Percentiles rank a stretch among this genome's conserved stretches.
Conservation (phyloP, 2,113 vertebrate genomes). For the Thalassarche chlororhynchos region DNA sequence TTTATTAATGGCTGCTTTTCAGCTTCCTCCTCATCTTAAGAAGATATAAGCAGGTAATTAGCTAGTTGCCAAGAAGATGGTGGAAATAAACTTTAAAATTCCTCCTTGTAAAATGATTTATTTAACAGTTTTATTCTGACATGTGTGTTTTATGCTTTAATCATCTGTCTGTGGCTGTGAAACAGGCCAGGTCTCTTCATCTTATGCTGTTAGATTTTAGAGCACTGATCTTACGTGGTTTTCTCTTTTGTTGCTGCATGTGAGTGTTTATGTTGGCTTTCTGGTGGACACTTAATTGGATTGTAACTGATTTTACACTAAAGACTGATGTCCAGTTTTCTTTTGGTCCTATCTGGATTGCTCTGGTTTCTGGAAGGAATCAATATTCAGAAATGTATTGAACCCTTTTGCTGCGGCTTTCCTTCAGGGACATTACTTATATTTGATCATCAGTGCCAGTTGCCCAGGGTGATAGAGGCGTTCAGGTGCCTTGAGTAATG, state of each 20-base stretch:
- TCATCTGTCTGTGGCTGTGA: slow-evolving; percentile 30
- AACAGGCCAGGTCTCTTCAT: slow-evolving; percentile 20
- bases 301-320: slow-evolving; percentile 53
- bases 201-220: background rate
- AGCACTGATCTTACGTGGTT: background rate
- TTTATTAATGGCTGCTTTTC: slow-evolving; percentile 54
- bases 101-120: slow-evolving; percentile 54
- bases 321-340: slow-evolving; percentile 5
- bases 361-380: slow-evolving; percentile 35
- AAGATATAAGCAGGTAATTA: slow-evolving; percentile 68
- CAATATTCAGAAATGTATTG: slow-evolving; percentile 32
- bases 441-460: background rate
- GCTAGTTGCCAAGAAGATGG: slow-evolving; percentile 42
- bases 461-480: background rate
- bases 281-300: slow-evolving; percentile 20
- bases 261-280: slow-evolving; percentile 21
- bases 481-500: background rate
- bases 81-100: slow-evolving; percentile 62
- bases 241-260: background rate
- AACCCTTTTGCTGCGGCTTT: background rate
- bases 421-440: background rate
- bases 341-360: background rate
- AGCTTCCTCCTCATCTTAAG: slow-evolving; percentile 66
- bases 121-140: slow-evolving; percentile 57
- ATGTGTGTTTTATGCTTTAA: slow-evolving; percentile 53